Percentiles rank a stretch among this genome's conserved stretches.
phyloP scores from a whole-genome alignment of 2,797 vertebrate species.

The Nannoperca obscura region DNA sequence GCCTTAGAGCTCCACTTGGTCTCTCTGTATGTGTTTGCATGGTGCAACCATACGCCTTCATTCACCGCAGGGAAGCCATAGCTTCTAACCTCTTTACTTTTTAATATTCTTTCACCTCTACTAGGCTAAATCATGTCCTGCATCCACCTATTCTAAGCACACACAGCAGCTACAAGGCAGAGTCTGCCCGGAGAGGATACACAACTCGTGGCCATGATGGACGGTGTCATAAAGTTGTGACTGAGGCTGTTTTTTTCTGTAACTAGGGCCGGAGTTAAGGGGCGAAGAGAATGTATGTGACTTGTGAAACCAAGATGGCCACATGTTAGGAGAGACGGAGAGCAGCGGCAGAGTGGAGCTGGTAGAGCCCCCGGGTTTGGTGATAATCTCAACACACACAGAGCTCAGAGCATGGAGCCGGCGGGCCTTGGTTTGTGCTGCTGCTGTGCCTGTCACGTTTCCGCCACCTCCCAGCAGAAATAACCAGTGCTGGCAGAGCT shows the following conservation, averaged over 20 bases:
- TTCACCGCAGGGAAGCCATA: conserved; percentile 40
- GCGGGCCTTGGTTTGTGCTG: conserved; percentile 51
- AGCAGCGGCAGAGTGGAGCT: conserved; percentile 24
- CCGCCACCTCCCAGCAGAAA: conserved; percentile 80
- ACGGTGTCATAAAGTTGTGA: conserved; percentile 77
- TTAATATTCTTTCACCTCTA: conserved; percentile 75
- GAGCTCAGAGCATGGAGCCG: conserved; percentile 58
- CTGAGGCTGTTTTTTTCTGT: conserved; percentile 67
- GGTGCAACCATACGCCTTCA: conserved; percentile 25
- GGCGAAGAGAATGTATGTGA: conserved; percentile 60
- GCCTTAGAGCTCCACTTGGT: conserved; percentile 32
- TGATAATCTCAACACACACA: conserved; percentile 64
- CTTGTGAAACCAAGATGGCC: conserved; percentile 66
- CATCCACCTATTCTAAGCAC: conserved; percentile 52
- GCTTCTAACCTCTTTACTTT: conserved; percentile 75
- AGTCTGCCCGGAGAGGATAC: conserved; percentile 63
- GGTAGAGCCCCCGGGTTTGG: conserved; percentile 62
- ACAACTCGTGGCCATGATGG: conserved; percentile 66
- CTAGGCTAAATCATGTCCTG: conserved; percentile 67
- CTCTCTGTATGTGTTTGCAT: conserved; percentile 63
- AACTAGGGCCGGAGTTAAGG: conserved; percentile 58
- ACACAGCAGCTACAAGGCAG: conserved; percentile 56
- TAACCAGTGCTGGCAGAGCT: conserved; percentile 82
- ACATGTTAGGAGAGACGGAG: conserved; percentile 51
- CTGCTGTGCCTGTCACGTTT: conserved; percentile 76